Conservation (phyloP, 2,888 invertebrate species). For the Kuschelorhynchus macadamiae region DNA sequence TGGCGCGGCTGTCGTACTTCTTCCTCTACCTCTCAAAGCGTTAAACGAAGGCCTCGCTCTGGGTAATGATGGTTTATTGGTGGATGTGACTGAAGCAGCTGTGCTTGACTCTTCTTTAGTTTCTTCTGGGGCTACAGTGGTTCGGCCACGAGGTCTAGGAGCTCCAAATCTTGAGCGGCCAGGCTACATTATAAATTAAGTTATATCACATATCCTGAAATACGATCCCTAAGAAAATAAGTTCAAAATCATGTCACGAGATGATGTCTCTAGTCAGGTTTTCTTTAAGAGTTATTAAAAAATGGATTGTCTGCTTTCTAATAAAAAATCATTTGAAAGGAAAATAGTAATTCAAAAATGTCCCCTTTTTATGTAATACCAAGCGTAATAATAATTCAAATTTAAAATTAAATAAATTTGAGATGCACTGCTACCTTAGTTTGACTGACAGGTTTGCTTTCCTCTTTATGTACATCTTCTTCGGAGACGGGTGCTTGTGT, state of each 20-base stretch:
- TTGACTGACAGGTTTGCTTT: conserved; percentile 65
- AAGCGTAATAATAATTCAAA: no score
- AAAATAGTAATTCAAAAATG: no score
- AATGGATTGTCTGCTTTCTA: no score
- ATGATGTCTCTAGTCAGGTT: no score
- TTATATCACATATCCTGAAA: no score
- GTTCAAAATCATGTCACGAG: no score
- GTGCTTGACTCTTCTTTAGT: conserved; percentile 67
- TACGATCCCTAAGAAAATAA: no score
- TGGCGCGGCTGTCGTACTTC: conserved; percentile 62
- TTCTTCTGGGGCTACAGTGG: conserved; percentile 67
- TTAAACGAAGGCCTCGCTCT: conserved; percentile 71
- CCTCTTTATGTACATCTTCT: conserved; percentile 65
- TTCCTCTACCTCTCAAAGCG: conserved; percentile 61
- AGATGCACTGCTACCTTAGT: conserved; percentile 62
- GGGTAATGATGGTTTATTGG: conserved; percentile 63
- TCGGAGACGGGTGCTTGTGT: conserved; percentile 64
- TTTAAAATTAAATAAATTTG: no score
- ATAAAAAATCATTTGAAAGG: no score
- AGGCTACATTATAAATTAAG: no score
- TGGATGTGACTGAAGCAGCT: conserved; percentile 58
- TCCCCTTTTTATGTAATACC: no score
- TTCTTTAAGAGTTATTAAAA: no score
- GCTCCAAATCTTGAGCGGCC: conserved; percentile 62
- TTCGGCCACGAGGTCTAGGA: conserved; percentile 61